A percentile compares a stretch with the other conserved stretches of the same genome.
phyloP scores from a whole-genome alignment of 2,888 invertebrate genomes.

The Noctuana brunneofusca region DNA sequence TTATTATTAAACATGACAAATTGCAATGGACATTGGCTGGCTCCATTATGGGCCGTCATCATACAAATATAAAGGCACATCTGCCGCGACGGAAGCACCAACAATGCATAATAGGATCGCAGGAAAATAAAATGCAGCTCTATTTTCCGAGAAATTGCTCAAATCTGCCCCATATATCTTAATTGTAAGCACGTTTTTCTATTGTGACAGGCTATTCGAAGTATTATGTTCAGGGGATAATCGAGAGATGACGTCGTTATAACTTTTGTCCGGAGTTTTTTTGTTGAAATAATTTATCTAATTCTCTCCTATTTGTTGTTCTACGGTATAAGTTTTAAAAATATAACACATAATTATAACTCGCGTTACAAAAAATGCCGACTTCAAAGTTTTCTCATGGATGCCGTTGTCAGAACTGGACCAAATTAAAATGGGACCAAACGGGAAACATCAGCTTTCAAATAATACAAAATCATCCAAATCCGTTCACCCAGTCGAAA shows the following conservation, averaged over 20 bases:
- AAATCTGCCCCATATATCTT: slow-evolving; percentile 32
- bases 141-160: slow-evolving; percentile 27
- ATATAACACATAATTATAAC: no score
- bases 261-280: not conserved
- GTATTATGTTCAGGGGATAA: not conserved
- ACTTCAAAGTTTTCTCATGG: no score
- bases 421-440: no score
- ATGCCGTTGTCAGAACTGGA: no score
- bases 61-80: slow-evolving; percentile 19
- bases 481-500: no score
- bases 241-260: not conserved
- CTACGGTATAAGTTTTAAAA: no score
- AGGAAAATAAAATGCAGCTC: slow-evolving; percentile 19
- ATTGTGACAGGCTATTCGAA: slow-evolving; percentile 12
- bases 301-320: not conserved
- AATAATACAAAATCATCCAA: no score
- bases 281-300: not conserved
- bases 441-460: no score
- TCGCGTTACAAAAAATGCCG: no score
- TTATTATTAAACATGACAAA: slow-evolving; percentile 27
- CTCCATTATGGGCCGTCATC: slow-evolving; percentile 17
- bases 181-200: slow-evolving; percentile 18
- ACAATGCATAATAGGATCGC: slow-evolving; percentile 24
- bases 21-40: slow-evolving; percentile 17
- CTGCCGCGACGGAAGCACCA: slow-evolving; percentile 21